These are phyloP conservation scores for Furnarius figulus DNA, from an alignment of 2,113 vertebrate species.

Conservation along the genomic window DNA sequence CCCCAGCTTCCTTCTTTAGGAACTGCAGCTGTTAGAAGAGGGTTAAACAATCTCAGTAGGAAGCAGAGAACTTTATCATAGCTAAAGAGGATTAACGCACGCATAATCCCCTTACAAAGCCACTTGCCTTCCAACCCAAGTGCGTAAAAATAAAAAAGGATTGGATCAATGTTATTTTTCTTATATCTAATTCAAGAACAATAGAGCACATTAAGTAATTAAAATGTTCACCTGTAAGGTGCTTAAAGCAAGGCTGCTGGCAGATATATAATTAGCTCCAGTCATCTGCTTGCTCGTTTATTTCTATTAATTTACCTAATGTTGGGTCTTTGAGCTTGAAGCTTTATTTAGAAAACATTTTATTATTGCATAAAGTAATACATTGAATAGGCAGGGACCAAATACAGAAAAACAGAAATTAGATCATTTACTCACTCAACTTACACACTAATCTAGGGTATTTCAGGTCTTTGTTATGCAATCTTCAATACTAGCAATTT, in stretches of 20 bases:
- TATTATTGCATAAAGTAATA: neutral
- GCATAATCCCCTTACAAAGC: slow-evolving; percentile 57
- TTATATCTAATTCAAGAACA: slow-evolving; percentile 59
- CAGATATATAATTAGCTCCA: slow-evolving; percentile 44
- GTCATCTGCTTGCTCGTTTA: slow-evolving; percentile 36
- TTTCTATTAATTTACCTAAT: neutral
- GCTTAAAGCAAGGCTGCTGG: slow-evolving; percentile 32
- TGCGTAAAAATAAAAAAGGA: slow-evolving; percentile 48
- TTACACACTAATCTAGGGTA: neutral
- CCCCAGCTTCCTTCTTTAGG: neutral
- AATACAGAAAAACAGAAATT: neutral
- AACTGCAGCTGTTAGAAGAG: slow-evolving; percentile 10
- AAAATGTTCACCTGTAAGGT: slow-evolving; percentile 56
- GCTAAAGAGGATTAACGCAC: slow-evolving; percentile 30
- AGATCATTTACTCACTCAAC: neutral
- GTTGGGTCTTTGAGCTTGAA: neutral
- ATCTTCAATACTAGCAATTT: neutral
- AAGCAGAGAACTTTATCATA: slow-evolving; percentile 54
- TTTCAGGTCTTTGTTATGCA: neutral
- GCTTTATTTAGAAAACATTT: slow-evolving; percentile 19
- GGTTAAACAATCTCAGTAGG: slow-evolving; percentile 31
- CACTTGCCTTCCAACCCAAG: slow-evolving; percentile 42
- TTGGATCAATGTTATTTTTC: slow-evolving; percentile 56
- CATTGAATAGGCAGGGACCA: neutral
- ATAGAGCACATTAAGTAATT: slow-evolving; percentile 63